A percentile compares a stretch with the other conserved stretches of the same genome.
These are phyloP conservation scores for Arrhamphus sclerolepis DNA, from an alignment of 2,797 vertebrate genomes.

Conservation along the genomic window DNA sequence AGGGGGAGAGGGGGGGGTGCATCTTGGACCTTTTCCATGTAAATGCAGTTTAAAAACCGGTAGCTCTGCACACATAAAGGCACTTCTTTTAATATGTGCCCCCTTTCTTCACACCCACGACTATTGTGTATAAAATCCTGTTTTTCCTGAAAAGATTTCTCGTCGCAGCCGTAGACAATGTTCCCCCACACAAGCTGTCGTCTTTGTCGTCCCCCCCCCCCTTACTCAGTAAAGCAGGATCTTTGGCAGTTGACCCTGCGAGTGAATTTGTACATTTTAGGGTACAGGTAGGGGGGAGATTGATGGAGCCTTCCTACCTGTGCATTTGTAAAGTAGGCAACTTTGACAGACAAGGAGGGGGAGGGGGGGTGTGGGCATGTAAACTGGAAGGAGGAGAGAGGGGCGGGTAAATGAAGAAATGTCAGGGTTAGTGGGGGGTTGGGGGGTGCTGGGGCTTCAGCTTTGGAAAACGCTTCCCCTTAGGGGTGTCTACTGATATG, in stretches of 20 bases:
- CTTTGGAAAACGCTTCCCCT: conserved; percentile 70
- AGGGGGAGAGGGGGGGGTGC: conserved; percentile 22
- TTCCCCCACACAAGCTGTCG: conserved; percentile 85
- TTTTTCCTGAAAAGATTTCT: conserved; percentile 85
- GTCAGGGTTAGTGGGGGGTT: conserved; percentile 71
- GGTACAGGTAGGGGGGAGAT: conserved; percentile 76
- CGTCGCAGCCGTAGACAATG: conserved; percentile 83
- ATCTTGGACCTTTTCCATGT: conserved; percentile 80
- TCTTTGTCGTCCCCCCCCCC: conserved; percentile 76
- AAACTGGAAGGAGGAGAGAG: conserved; percentile 46
- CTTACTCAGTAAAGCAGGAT: conserved; percentile 78
- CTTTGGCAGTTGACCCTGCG: conserved; percentile 73
- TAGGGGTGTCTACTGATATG: conserved; percentile 71
- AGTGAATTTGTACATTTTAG: conserved; percentile 57
- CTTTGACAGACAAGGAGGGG: conserved; percentile 68
- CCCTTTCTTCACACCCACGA: conserved; percentile 85
- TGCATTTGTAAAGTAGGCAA: conserved; percentile 73
- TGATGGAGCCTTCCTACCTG: conserved; percentile 73
- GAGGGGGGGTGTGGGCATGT: conserved; percentile 16
- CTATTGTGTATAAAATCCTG: conserved; percentile 84
- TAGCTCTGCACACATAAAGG: conserved; percentile 77
- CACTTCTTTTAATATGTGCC: conserved; percentile 82
- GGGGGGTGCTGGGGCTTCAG: conserved; percentile 64
- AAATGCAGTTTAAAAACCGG: conserved; percentile 76
- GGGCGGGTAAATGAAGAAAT: conserved; percentile 74